Evolutionary conservation across 2,888 invertebrate species (phyloP), one percentile per base, ranked within the genome.

Genomic region (Pachycephus smyrnensis): DNA sequence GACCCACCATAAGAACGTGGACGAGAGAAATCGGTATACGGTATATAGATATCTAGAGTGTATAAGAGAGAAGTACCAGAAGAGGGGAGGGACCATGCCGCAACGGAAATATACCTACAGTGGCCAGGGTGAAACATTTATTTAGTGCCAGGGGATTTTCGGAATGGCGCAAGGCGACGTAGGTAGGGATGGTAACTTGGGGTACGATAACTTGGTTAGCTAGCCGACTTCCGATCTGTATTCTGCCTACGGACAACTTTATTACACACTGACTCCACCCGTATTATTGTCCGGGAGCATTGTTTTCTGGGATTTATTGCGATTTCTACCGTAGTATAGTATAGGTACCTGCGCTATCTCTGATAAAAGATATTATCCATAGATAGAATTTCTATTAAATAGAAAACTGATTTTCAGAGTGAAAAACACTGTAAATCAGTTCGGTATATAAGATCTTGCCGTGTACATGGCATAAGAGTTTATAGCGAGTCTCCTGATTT

Each of bases 211-310:
- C 88, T 89, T 85, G 88, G 90, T 90, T 90, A 89, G 88, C 86
- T 83, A 83, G 86, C 85, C 86, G 88, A 88, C 88, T 89, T 89
- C 87, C 90, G 90, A 90, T 90, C 88, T 89, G 90, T 90, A 90
- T 90, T 90, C 90, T 85, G 87, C 87, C 89, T 88, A 86, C 87
- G 87, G 85, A 86, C 86, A 87, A 89, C 89, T 90, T 90, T 90
- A 90, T 90, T 89, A 88, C 88, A 83, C 84, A 55, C 55, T 69
- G 75, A 75, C 75, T 79, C 76, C 80, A 75, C 36, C 33, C 11
- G 71, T 31, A 71, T 71, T 71, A 71, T 71, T 71, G 71, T 71
- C 31, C 32, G 3, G 15, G 12, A 71, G 71, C 33, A 71, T 31
- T 71, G 68, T 30, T 71, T 71, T 33, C 71, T 23, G 4, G 55